phyloP scores from a whole-genome alignment of 2,888 invertebrate genomes.

The Helicoverpa assulta region DNA sequence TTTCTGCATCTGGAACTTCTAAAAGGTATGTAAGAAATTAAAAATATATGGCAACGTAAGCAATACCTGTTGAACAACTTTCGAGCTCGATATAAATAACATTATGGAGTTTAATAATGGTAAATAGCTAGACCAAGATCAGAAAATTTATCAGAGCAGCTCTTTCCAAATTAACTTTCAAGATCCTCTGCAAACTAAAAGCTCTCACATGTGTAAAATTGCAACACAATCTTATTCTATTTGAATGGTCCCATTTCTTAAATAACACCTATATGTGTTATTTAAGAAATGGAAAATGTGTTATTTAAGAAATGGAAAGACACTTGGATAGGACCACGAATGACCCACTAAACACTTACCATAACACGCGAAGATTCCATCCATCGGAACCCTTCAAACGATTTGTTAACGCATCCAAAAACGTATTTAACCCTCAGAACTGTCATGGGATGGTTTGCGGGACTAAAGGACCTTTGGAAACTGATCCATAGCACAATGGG shows the following conservation, averaged over 20 bases:
- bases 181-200: no score
- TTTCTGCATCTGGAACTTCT: constrained; percentile 5
- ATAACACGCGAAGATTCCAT: constrained; percentile 39
- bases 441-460: constrained; percentile 50
- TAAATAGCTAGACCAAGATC: no score
- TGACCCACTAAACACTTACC: constrained; percentile 27
- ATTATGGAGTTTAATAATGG: no score
- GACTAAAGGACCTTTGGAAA: constrained; percentile 56
- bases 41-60: no score
- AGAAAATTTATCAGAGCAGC: no score
- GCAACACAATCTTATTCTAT: not conserved
- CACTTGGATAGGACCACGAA: constrained; percentile 4
- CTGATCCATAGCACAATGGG: constrained; percentile 58
- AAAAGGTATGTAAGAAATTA: not conserved
- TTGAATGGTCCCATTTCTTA: constrained; percentile 7
- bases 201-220: no score
- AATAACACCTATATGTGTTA: no score
- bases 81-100: no score
- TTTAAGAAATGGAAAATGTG: no score
- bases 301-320: no score
- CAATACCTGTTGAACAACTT: no score
- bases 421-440: constrained; percentile 54
- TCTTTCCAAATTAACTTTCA: no score
- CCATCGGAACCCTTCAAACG: constrained; percentile 36
- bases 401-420: constrained; percentile 52